These are phyloP conservation scores for Caenorhabditis tropicalis DNA, from an alignment of 1,140 invertebrate species.

Conservation along the genomic window DNA sequence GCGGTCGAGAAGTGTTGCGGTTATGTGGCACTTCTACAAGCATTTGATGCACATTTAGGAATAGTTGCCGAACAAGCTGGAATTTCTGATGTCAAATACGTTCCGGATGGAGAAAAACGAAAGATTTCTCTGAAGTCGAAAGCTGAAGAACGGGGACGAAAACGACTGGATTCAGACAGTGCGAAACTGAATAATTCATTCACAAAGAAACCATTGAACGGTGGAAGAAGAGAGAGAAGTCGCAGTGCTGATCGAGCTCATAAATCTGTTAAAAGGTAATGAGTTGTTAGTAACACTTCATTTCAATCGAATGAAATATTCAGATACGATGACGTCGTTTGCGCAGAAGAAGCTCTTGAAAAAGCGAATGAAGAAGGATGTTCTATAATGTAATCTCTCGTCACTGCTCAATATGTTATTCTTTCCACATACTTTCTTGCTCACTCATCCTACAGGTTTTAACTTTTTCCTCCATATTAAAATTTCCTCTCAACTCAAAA, in stretches of 20 bases:
- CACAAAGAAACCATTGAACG: not conserved
- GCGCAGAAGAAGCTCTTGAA: constrained; percentile 9
- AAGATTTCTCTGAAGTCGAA: not conserved
- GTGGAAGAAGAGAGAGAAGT: not conserved
- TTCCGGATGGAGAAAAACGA: not conserved
- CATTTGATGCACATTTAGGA: constrained; percentile 41
- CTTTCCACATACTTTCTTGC: not conserved
- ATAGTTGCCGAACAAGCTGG: constrained; percentile 43
- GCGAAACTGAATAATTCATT: not conserved
- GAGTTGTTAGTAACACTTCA: not conserved
- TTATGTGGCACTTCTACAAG: constrained; percentile 41
- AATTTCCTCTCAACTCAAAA: not conserved
- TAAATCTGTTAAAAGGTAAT: constrained; percentile 7
- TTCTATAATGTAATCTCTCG: constrained; percentile 22
- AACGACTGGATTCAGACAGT: not conserved
- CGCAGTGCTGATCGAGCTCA: constrained; percentile 17
- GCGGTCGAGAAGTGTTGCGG: constrained; percentile 46
- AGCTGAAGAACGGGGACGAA: not conserved
- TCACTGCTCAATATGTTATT: not conserved
- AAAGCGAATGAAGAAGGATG: constrained; percentile 28
- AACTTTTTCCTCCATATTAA: not conserved
- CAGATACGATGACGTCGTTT: constrained; percentile 30
- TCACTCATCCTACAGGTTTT: not conserved
- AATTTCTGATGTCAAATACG: not conserved
- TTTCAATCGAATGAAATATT: not conserved